Base-by-base conservation (phyloP, 1,140 invertebrate genomes). In the Dryas iulia region DNA sequence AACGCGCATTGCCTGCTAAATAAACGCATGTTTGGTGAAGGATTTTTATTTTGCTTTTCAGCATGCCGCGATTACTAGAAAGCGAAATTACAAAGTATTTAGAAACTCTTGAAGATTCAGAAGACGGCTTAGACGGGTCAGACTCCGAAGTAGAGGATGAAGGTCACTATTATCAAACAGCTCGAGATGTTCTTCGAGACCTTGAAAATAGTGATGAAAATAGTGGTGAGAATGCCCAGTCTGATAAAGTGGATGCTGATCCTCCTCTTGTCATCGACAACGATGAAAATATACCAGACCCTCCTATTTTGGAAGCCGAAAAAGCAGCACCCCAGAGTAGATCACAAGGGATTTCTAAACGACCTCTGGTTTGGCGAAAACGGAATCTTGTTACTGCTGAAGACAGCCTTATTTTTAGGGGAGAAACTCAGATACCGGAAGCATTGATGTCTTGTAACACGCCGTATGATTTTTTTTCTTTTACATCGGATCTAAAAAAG, bases 41-140 rank as follows among this genome's bases (percentile, higher is more conserved):
- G 65, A 64, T 74, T 68, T 69, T 74, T 74, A 68, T 76, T 76
- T 76, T 76, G 74, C 65, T 69, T 76, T 76, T 76, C 71, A 76
- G 72, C 74, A 77, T 77, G 72, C 72, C 74, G 69, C 74, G 74
- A 77, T 77, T 74, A 74, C 76, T 73, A 77, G 76, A 77, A 77
- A 77, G 73, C 73, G 76, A 78, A 78, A 75, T 75, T 78, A 78
- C 71, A 71, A 76, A 73, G 67, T 77, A 75, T 73, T 73, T 72
- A 73, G 73, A 76, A 76, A 78, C 73, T 78, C 73, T 78, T 78
- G 76, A 78, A 78, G 71, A 78, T 77, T 77, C 75, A 72, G 76
- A 75, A 75, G 70, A 75, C 59, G 72, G 76, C 70, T 74, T 70
- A 74, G 76, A 72, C 70, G 67, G 76, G 64, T 73, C 67, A 59